A percentile compares a stretch with the other conserved stretches of the same genome.
Conservation (phyloP, 2,113 vertebrate genomes). For the Phoxinus phoxinus region DNA sequence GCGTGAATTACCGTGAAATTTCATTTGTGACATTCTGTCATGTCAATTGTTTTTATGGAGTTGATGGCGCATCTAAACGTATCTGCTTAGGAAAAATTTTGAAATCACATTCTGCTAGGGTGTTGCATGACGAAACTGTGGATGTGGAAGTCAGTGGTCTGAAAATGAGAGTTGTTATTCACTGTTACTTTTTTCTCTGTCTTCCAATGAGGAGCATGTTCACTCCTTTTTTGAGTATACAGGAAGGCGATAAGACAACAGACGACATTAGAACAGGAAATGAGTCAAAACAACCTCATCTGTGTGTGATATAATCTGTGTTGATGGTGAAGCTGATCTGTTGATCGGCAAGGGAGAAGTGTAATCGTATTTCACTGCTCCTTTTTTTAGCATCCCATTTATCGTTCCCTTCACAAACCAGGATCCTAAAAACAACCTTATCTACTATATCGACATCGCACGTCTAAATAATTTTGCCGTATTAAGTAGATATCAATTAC, state of each 20-base stretch:
- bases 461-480: neutral
- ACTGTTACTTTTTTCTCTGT: neutral
- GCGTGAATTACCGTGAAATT: constrained; percentile 8
- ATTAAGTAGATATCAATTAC: constrained; percentile 13
- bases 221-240: neutral
- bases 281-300: constrained; percentile 22
- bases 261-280: constrained; percentile 23
- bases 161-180: constrained; percentile 4
- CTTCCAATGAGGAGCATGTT: neutral
- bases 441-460: neutral
- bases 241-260: constrained; percentile 16
- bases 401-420: neutral
- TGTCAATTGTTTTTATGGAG: neutral
- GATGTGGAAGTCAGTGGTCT: too few relatives aligned
- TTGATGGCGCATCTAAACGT: neutral
- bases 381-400: neutral
- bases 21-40: constrained; percentile 4
- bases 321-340: constrained; percentile 14
- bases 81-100: neutral
- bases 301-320: constrained; percentile 32
- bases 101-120: too few relatives aligned
- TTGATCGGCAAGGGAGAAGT: constrained; percentile 1
- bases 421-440: constrained; percentile 1
- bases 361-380: constrained; percentile 4
- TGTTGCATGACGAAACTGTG: neutral